Evolutionary conservation across 2,888 invertebrate genomes (phyloP).

Genomic region (Mystacides longicornis): DNA sequence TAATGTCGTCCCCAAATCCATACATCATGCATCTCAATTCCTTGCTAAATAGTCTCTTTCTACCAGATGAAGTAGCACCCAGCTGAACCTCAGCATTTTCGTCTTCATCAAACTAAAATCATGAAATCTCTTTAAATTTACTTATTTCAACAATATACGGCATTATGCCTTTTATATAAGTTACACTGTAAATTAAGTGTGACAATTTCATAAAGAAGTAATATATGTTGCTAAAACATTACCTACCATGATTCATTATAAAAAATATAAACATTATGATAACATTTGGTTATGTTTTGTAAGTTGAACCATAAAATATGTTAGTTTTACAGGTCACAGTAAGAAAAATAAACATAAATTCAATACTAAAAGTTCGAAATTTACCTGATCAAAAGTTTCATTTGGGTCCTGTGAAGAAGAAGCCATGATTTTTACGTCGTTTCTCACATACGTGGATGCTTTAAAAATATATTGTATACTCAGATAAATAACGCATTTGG

Average conservation of each 20-base stretch:
- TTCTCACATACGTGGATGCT: neutral
- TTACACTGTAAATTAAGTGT: no score
- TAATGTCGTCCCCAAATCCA: constrained; percentile 98
- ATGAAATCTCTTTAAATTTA: neutral
- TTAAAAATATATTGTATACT: neutral
- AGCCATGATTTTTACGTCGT: neutral
- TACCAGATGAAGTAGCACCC: constrained; percentile 60
- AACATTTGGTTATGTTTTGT: no score
- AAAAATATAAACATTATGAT: no score
- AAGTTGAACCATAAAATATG: no score
- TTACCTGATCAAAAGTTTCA: constrained; percentile 23
- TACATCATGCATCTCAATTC: constrained; percentile 98
- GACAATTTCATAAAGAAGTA: no score
- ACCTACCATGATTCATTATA: no score
- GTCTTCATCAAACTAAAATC: constrained; percentile 55
- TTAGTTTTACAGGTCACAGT: no score
- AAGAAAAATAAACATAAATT: no score
- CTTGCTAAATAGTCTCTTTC: constrained; percentile 83
- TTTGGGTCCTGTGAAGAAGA: constrained; percentile 14
- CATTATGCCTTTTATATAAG: no score
- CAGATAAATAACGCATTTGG: neutral
- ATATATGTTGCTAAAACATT: no score
- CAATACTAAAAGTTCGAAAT: no score
- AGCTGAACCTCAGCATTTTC: constrained; percentile 62
- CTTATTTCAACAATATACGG: no score